Evolutionary conservation across 2,888 invertebrate species (phyloP).

Genomic region (Drosophila anceps): DNA sequence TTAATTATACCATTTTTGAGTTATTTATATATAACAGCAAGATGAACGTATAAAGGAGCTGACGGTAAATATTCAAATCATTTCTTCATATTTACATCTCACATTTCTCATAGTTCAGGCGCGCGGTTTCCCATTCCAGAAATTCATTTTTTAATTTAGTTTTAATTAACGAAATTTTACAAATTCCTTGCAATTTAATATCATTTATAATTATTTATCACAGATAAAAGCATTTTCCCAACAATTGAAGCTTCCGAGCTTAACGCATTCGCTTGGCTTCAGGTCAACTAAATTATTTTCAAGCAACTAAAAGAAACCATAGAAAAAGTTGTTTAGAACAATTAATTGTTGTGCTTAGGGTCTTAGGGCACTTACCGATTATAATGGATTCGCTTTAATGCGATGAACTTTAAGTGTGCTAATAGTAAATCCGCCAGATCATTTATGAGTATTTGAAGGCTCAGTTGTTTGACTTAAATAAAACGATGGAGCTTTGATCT

Average conservation of each 20-base stretch:
- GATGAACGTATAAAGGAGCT: too few species aligned
- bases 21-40: not conserved
- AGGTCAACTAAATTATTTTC: not conserved
- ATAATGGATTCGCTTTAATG: not conserved
- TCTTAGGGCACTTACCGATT: not conserved
- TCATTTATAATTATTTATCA: not conserved
- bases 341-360: constrained; percentile 4
- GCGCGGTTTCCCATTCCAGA: not conserved
- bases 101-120: not conserved
- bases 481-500: not conserved
- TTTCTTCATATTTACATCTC: not conserved
- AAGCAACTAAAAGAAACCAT: not conserved
- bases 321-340: not conserved
- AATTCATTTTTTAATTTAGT: not conserved
- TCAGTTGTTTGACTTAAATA: not conserved
- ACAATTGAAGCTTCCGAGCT: not conserved
- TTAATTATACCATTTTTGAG: not conserved
- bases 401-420: not conserved
- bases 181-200: not conserved
- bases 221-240: constrained; percentile 3
- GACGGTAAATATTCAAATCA: too few species aligned
- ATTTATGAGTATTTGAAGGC: not conserved
- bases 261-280: not conserved
- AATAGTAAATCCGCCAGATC: not conserved
- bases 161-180: not conserved